phyloP scores from a whole-genome alignment of 2,797 vertebrate species.

The Bradypodion ventrale region DNA sequence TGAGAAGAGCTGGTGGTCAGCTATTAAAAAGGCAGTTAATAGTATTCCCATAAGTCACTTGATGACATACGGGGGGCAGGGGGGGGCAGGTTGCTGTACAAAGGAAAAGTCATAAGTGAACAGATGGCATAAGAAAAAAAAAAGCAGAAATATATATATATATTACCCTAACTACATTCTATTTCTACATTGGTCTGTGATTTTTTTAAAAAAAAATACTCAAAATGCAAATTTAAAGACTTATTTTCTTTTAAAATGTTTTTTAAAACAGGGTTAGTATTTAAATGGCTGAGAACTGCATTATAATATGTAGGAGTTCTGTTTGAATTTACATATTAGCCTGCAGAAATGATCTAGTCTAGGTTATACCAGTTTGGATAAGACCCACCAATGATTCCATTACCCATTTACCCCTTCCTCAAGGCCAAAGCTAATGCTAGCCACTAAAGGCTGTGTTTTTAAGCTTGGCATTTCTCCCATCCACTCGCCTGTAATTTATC shows the following conservation, averaged over 20 bases:
- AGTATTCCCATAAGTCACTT: constrained; percentile 19
- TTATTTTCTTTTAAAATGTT: background rate
- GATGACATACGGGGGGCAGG: constrained; percentile 17
- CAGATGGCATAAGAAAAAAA: background rate
- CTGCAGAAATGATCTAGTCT: background rate
- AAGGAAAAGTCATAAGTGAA: background rate
- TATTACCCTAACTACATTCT: background rate
- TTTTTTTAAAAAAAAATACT: background rate
- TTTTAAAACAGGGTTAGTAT: background rate
- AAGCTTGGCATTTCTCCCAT: background rate
- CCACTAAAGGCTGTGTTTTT: background rate
- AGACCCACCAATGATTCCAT: background rate
- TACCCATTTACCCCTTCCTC: background rate
- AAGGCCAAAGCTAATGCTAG: background rate
- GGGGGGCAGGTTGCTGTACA: background rate
- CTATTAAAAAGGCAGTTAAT: constrained; percentile 43
- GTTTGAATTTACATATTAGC: background rate
- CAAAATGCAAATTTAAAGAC: background rate
- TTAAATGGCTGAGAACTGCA: background rate
- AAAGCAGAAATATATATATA: background rate
- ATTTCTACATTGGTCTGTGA: background rate
- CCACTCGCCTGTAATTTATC: no score
- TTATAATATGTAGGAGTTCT: background rate
- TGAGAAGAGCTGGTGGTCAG: constrained; percentile 26
- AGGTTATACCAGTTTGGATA: background rate